Evolutionary conservation across 2,797 vertebrate species (phyloP).

Genomic region (Pteropus rufus): DNA sequence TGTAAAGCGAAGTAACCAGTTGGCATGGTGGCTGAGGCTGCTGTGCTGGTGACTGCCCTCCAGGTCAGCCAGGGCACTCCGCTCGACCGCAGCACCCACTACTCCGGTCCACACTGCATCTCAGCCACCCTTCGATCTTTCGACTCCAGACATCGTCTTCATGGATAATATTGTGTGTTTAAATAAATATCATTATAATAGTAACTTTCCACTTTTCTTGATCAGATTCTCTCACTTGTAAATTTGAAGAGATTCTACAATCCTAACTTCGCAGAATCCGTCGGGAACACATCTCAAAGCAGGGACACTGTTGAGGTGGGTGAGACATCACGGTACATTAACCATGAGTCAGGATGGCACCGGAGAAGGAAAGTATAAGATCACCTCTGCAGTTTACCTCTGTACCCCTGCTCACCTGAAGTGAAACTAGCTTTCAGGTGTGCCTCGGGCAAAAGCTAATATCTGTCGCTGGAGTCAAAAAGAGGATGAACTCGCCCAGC

Average conservation of each 20-base stretch:
- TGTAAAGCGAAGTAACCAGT: not conserved
- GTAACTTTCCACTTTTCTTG: not conserved
- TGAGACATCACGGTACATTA: not conserved
- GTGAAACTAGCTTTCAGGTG: slow-evolving; percentile 43
- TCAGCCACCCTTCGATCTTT: not conserved
- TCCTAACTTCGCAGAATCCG: not conserved
- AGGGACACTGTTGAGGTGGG: not conserved
- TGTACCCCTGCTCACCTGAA: slow-evolving; percentile 16
- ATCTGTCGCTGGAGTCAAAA: slow-evolving; percentile 41
- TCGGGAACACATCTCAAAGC: not conserved
- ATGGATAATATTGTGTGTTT: not conserved
- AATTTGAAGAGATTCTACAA: not conserved
- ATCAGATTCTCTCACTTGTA: not conserved
- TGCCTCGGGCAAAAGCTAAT: slow-evolving; percentile 26
- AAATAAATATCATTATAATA: not conserved
- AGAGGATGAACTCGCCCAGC: not conserved
- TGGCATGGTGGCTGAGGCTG: not conserved
- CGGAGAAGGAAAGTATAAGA: not conserved
- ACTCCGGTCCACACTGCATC: fast-evolving
- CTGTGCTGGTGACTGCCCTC: not conserved
- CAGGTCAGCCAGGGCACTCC: not conserved
- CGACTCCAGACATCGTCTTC: not conserved
- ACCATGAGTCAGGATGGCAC: not conserved
- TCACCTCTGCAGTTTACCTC: not conserved
- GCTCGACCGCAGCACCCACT: not conserved